Base-by-base conservation (phyloP, 2,888 invertebrate genomes). In the Cephus runcator region DNA sequence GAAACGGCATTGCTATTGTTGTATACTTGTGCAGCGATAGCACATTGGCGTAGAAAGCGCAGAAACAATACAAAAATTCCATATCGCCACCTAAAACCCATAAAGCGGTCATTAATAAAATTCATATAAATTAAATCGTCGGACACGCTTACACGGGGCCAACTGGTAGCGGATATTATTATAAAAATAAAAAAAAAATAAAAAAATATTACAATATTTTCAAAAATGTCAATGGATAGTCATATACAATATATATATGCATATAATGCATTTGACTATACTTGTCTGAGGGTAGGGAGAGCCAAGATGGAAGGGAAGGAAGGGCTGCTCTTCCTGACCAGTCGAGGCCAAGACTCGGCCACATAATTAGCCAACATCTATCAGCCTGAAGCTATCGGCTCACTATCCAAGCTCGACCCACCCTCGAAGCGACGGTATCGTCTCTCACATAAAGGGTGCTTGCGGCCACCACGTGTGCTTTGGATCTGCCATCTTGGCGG, bases 291-390 rank as follows among this genome's bases (percentile, higher is more conserved):
- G 84, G 83, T 82, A 79, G 82, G 78, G 78, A 79, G 78, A 78
- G 79, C 78, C 78, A 69, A 77, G 77, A 36, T 75, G 36, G 69
- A 69, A 34, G 73, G 36, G 33, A 83, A 85, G 81, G 84, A 85
- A 86, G 85, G 84, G 85, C 85, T 76, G 79, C 85, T 87, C 88
- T 87, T 88, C 79, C 82, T 84, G 85, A 81, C 86, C 85, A 81
- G 85, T 83, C 87, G 85, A 85, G 85, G 85, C 86, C 87, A 87
- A 86, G 88, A 88, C 87, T 88, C 89, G 89, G 88, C 85, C 89
- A 90, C 91, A 88, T 91, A 91, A 91, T 91, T 91, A 91, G 90
- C 91, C 90, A 88, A 90, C 91, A 91, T 91, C 91, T 91, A 91
- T 91, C 91, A 91, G 91, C 91, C 91, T 84, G 87, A 84, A 91